A percentile compares a stretch with the other conserved stretches of the same genome.
Evolutionary conservation across 2,113 vertebrate genomes (phyloP).

Genomic region (Poeciliopsis occidentalis): DNA sequence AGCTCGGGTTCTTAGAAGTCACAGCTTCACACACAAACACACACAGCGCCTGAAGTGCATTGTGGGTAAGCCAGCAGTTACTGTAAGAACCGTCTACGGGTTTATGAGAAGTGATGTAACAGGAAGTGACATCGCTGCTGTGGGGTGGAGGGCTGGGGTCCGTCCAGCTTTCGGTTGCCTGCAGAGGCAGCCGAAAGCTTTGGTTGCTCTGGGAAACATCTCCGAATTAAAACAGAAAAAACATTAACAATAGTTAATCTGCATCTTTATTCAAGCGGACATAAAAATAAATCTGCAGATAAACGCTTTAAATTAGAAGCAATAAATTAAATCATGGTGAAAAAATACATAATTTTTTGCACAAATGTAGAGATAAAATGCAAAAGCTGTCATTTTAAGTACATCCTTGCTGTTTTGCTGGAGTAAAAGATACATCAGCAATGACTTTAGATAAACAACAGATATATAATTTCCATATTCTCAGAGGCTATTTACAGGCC

Average conservation of each 20-base stretch:
- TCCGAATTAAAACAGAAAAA: neutral
- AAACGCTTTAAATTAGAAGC: neutral
- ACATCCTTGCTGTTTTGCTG: neutral
- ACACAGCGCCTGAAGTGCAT: slow-evolving; percentile 24
- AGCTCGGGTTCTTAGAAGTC: slow-evolving; percentile 63
- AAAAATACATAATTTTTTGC: neutral
- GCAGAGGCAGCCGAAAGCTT: neutral
- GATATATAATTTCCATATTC: too few relatives aligned
- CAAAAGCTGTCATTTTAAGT: neutral
- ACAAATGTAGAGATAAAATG: neutral
- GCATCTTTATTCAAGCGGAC: neutral
- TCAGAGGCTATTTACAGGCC: too few relatives aligned
- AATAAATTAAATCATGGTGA: neutral
- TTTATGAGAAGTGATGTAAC: slow-evolving; percentile 67
- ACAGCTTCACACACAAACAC: slow-evolving; percentile 24
- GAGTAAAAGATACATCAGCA: too few relatives aligned
- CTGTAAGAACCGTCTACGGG: slow-evolving; percentile 51
- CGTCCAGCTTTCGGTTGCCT: slow-evolving; percentile 11
- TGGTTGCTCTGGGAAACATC: neutral
- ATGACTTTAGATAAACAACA: too few relatives aligned
- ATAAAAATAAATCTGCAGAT: neutral
- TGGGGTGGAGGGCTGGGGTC: slow-evolving; percentile 14
- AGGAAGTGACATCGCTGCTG: slow-evolving; percentile 50
- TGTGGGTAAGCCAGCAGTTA: slow-evolving; percentile 61
- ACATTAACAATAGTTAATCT: neutral